Evolutionary conservation across 2,797 vertebrate genomes (phyloP), one percentile per base, ranked within the genome.

Genomic region (Coendou prehensilis): DNA sequence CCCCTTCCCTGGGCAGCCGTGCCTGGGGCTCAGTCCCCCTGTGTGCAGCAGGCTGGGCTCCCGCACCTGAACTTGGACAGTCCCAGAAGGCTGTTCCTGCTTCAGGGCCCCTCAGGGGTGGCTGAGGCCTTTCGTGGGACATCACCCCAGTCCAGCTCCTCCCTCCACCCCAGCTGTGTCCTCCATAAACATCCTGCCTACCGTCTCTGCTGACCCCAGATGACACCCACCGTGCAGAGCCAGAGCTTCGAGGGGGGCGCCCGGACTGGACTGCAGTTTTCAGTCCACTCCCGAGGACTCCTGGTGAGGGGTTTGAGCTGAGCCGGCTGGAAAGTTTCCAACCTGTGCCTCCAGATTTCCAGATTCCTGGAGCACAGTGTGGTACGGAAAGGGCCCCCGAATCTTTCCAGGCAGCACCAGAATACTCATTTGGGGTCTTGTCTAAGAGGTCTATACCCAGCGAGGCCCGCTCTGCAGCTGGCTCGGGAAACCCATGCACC

Each of bases 271-370:
- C 7, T 67, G 28, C 14, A 0, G 67, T 69, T 37, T 69, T 37
- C n/a, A 37, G 67, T 8, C 67, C 4, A 2, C 5, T 14, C 5
- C 6, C 22, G 22, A 10, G 86, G 33, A 45, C 75, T 28, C 2
- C 11, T 6, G 50, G 3, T 0, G 2, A 5, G n/a, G 8, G 37
- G 6, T 10, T n/a, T 9, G 9, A 2, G 0, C 14, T 4, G 71
- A 91, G 64, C 50, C 26, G 71, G 2, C 10, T 41, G 1, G 0
- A 4, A 73, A 88, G 63, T 59, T 37, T 73, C 22, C n/a, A 37
- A 52, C 4, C 28, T 50, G 45, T 5, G 26, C 61, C 76, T 92
- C 71, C 47, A 76, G 47, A 37, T 85, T 54, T 59, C 64, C 28
- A 57, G 50, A 61, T 93, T 92, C 64, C 67, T 14, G 69, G 92